phyloP scores from a whole-genome alignment of 2,888 invertebrate genomes.

The Drosophila percnosoma region DNA sequence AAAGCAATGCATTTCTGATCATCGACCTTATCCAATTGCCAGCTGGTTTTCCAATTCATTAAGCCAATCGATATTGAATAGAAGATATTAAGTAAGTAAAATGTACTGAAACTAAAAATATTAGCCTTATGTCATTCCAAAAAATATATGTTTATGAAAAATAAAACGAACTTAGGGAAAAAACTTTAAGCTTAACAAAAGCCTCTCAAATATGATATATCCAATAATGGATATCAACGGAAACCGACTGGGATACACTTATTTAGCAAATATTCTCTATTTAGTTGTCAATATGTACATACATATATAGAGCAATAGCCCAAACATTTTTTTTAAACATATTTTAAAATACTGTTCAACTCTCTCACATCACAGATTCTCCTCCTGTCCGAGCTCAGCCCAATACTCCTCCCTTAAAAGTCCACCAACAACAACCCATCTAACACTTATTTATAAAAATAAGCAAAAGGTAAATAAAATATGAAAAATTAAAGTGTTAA shows the following conservation, averaged over 20 bases:
- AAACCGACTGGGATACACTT: not conserved
- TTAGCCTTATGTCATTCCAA: not conserved
- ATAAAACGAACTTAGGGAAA: not conserved
- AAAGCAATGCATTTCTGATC: not conserved
- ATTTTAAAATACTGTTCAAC: not conserved
- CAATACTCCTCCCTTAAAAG: not conserved
- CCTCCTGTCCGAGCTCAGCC: not conserved
- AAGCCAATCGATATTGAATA: not conserved
- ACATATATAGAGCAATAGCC: not conserved
- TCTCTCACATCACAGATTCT: not conserved
- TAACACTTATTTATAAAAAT: not conserved
- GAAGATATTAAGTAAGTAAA: not conserved
- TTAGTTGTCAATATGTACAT: not conserved
- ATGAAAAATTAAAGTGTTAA: not conserved
- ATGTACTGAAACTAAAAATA: not conserved
- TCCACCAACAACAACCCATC: not conserved
- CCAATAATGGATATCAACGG: not conserved
- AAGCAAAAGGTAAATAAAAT: not conserved
- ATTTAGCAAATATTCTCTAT: not conserved
- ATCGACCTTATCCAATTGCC: not conserved
- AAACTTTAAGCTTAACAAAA: not conserved
- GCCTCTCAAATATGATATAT: rapidly evolving
- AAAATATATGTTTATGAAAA: not conserved
- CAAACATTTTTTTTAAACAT: not conserved
- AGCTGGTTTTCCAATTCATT: not conserved